Evolutionary conservation across 2,888 invertebrate species (phyloP).

Genomic region (Endotricha flammealis): DNA sequence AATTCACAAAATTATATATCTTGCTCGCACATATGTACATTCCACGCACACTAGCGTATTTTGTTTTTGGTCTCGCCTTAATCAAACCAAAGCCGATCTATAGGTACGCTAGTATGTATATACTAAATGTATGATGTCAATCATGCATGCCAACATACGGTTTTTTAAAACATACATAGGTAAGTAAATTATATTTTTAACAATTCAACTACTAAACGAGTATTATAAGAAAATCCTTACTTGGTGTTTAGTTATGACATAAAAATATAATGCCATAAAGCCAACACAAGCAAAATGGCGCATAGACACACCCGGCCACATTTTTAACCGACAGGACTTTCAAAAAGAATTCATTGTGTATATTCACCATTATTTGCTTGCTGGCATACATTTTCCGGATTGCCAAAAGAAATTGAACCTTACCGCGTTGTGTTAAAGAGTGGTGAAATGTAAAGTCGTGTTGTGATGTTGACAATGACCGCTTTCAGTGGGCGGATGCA

Average conservation of each 20-base stretch:
- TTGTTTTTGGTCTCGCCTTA: too few species aligned
- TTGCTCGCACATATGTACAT: too few species aligned
- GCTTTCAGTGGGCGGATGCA: slow-evolving; percentile 73
- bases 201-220: too few species aligned
- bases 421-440: slow-evolving; percentile 31
- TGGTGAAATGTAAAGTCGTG: slow-evolving; percentile 21
- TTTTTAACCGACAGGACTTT: slow-evolving; percentile 30
- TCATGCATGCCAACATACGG: too few species aligned
- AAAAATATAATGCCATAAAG: slow-evolving; percentile 21
- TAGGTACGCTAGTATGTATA: too few species aligned
- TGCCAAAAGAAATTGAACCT: slow-evolving; percentile 27
- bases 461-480: slow-evolving; percentile 50
- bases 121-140: too few species aligned
- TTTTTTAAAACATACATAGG: too few species aligned
- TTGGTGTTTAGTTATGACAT: slow-evolving; percentile 9
- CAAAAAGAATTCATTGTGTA: slow-evolving; percentile 35
- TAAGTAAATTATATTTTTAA: too few species aligned
- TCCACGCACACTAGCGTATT: too few species aligned
- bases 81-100: too few species aligned
- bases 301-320: slow-evolving; percentile 29
- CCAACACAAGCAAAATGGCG: slow-evolving; percentile 24
- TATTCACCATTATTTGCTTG: slow-evolving; percentile 35
- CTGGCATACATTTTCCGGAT: slow-evolving; percentile 15
- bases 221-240: too few species aligned
- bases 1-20: too few species aligned